Conservation (phyloP, 2,888 invertebrate species). For the Cryptocephalus primarius region DNA sequence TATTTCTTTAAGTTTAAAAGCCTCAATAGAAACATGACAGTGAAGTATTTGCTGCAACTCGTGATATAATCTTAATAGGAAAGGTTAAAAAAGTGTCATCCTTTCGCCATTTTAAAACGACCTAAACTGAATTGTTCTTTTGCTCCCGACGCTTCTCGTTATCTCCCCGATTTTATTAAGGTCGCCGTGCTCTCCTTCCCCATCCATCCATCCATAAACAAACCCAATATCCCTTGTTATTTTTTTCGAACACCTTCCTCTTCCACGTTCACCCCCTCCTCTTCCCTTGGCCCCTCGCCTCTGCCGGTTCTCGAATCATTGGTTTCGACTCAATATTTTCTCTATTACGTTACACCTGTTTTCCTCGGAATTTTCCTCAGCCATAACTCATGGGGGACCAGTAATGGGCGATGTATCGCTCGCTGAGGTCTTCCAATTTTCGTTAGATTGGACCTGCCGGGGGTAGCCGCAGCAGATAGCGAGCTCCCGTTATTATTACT, state of each 20-base stretch:
- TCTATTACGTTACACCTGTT: conserved; percentile 13
- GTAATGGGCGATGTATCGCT: conserved; percentile 11
- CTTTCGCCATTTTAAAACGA: too few relatives aligned
- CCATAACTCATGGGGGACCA: conserved; percentile 9
- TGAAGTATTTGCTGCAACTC: too few relatives aligned
- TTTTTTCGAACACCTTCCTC: conserved; percentile 1
- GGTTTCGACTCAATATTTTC: conserved; percentile 12
- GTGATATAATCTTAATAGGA: too few relatives aligned
- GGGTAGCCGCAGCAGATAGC: background rate
- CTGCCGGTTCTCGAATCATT: conserved; percentile 6
- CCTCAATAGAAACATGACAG: too few relatives aligned
- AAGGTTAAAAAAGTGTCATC: too few relatives aligned
- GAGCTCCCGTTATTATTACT: conserved; percentile 1
- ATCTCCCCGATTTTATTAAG: too few relatives aligned
- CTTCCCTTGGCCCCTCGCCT: conserved; percentile 7
- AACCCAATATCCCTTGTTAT: conserved; percentile 1
- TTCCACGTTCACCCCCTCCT: conserved; percentile 3
- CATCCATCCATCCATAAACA: too few relatives aligned
- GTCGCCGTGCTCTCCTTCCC: too few relatives aligned
- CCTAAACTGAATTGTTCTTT: too few relatives aligned
- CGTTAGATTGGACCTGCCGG: conserved; percentile 2
- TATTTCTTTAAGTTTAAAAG: too few relatives aligned
- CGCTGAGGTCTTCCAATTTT: conserved; percentile 9
- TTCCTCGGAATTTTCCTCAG: conserved; percentile 7
- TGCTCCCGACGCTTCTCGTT: too few relatives aligned